Evolutionary conservation across 2,797 vertebrate genomes (phyloP), one percentile per base, ranked within the genome.

Genomic region (Falco concolor): DNA sequence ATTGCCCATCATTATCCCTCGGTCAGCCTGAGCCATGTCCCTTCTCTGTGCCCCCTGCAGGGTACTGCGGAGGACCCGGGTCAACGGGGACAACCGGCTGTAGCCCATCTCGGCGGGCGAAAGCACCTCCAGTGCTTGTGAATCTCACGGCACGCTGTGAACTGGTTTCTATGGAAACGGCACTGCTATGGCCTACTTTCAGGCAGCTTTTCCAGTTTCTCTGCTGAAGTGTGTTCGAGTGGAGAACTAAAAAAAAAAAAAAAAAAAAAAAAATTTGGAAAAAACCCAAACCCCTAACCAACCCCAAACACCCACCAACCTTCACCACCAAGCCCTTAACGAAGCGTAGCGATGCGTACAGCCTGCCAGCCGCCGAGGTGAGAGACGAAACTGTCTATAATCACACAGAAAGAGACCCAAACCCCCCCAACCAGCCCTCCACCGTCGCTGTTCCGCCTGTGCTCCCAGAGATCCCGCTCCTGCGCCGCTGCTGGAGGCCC

Each of bases 81-180:
- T 99, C 97, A 99, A 99, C 12, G 99, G 98, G 96, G 99, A 99
- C 97, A 99, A 99, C 98, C 98, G 98, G 49, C 98, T 99, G 97
- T 99, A 98, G 98, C 97, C 96, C 93, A 89, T 65, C 94, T 90
- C 89, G 90, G 97, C 90, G 77, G 90, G 97, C 52, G 32, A 95
- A 95, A 97, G 97, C 94, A 94, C 97, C 96, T 96, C 98, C 97
- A 79, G 98, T 98, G 98, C 98, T 98, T 97, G 98, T 98, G 98
- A 98, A 98, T 96, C 98, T 99, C 98, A 98, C 97, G 98, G 98
- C 98, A 98, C 98, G 98, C 98, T 98, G 97, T 98, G 98, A 98
- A 98, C 98, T 98, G 97, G 98, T 98, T 99, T 98, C 98, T 98
- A 98, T 98, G 98, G 99, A 99, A 98, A 99, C 98, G 91, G 98